A percentile compares a stretch with the other conserved stretches of the same genome.
Conservation (phyloP, 2,888 invertebrate species). For the Dysmachus trigonus region DNA sequence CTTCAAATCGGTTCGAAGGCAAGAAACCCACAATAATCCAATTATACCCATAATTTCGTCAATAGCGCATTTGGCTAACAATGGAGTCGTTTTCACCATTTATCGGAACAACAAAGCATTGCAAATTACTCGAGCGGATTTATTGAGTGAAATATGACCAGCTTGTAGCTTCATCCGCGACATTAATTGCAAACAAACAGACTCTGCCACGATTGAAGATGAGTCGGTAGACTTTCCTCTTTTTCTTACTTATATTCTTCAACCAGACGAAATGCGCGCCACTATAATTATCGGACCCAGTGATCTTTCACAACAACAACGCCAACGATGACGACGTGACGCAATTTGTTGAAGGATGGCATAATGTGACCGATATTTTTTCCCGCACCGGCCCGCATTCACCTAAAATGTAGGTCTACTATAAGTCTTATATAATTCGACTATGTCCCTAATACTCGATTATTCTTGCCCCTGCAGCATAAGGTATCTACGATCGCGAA, state of each 20-base stretch:
- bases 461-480: not conserved
- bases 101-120: not conserved
- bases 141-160: not conserved
- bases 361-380: not conserved
- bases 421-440: not conserved
- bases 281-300: not conserved
- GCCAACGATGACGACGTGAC: not conserved
- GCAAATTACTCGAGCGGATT: not conserved
- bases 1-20: not conserved
- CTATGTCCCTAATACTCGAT: not conserved
- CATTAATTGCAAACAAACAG: not conserved
- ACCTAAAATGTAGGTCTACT: not conserved
- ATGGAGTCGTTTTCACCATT: not conserved
- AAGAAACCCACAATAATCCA: not conserved
- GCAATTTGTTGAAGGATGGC: not conserved
- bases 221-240: not conserved
- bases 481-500: not conserved
- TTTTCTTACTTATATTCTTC: not conserved
- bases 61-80: not conserved
- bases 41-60: not conserved
- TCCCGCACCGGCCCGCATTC: not conserved
- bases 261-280: not conserved
- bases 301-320: not conserved
- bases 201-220: not conserved
- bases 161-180: not conserved